Conservation (phyloP, 2,888 invertebrate genomes). For the Oscheius myriophilus region DNA sequence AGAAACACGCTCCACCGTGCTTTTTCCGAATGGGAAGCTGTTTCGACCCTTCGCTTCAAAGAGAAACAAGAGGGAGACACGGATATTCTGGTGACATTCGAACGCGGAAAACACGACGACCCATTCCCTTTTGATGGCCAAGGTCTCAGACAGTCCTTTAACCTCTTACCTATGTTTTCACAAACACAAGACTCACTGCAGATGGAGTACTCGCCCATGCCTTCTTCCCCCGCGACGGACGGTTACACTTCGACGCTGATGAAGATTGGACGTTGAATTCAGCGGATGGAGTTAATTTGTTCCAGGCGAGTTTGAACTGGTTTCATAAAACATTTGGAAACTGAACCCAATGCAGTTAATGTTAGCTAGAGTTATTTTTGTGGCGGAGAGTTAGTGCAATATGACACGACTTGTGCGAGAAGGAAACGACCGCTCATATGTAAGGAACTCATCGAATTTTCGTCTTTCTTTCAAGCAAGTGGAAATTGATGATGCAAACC, state of each 20-base stretch:
- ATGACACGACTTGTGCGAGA: too few species aligned
- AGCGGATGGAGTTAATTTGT: constrained; percentile 64
- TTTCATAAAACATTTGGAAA: constrained; percentile 3
- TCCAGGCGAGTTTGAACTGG: constrained; percentile 52
- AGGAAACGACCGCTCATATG: too few species aligned
- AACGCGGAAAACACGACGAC: constrained; percentile 63
- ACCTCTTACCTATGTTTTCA: too few species aligned
- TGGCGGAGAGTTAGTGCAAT: too few species aligned
- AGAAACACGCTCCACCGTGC: constrained; percentile 68
- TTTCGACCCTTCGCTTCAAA: constrained; percentile 53
- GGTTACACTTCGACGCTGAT: constrained; percentile 69
- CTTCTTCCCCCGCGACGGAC: constrained; percentile 67
- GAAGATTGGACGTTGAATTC: constrained; percentile 68
- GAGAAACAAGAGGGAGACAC: constrained; percentile 38
- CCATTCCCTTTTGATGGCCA: constrained; percentile 65
- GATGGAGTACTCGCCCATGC: constrained; percentile 68
- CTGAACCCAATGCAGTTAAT: background rate
- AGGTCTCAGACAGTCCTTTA: constrained; percentile 32
- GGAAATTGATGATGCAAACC: too few species aligned
- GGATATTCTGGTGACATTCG: constrained; percentile 63
- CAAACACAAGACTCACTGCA: constrained; percentile 20
- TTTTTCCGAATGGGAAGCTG: constrained; percentile 63
- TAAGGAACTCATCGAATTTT: too few species aligned
- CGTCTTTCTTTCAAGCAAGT: too few species aligned
- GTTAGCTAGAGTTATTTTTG: background rate